Evolutionary conservation across 2,113 vertebrate species (phyloP), one percentile per base, ranked within the genome.

Genomic region (Lophochroa leadbeateri): DNA sequence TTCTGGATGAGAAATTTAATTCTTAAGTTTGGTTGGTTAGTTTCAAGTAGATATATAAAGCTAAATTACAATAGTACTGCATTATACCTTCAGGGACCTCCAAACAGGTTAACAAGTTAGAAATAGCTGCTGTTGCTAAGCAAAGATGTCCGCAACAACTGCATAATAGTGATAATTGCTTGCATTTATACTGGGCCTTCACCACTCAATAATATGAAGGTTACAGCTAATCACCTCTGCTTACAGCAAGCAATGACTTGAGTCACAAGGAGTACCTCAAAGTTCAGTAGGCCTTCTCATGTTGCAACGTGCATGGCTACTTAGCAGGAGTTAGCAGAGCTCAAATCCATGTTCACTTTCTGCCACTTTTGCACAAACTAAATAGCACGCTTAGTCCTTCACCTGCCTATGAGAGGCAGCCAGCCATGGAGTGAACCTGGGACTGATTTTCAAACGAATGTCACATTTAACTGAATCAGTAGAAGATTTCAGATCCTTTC

Each of bases 1-100:
- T 97, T 95, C 90, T 93, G 86, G 47, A 88, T 85, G 78, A 96
- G 72, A 90, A 68, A 95, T 92, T 84, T 95, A 87, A 82, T 60
- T 95, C 86, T 96, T 94, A 86, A 84, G 61, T 86, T 60, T 44
- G 55, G 76, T 95, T 96, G 87, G 70, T 96, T 91, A 76, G 72
- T 95, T 96, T 97, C 84, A 43, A 97, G 91, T 57, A 94, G 63
- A 80, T 61, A 83, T 31, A 94, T 41, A 80, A 63, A 90, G 82
- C 47, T 82, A 53, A 41, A 3, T 85, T 63, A 81, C 15, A 82
- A 50, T 35, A 70, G 78, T 41, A 60, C 61, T 64, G 43, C 33
- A 39, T 63, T 77, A 61, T 60, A 92, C 14, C 33, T 90, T 68
- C 58, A 85, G n/a, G 47, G 53, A 58, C 21, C 25, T 80, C 55